Evolutionary conservation across 2,888 invertebrate genomes (phyloP), one percentile per base, ranked within the genome.

Genomic region (Leptinotarsa juncta): DNA sequence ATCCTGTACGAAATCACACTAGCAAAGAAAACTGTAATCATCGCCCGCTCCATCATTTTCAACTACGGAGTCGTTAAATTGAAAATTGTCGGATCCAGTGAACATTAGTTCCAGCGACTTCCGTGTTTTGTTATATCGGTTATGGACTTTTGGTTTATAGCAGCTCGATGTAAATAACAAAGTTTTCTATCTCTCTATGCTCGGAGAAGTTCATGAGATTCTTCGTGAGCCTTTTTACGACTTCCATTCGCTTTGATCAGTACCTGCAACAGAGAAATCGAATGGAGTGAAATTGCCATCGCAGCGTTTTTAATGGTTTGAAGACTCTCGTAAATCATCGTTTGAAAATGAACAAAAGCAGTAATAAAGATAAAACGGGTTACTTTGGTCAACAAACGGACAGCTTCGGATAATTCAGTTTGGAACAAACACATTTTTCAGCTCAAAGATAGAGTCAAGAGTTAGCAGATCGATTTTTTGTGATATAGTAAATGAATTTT

Each of bases 181-280:
- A 72, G 55, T 69, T 67, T 66, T 66, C 57, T 42, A 15, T 57
- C 68, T 69, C 66, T 71, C 26, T 72, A 78, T 74, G 67, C 70
- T 42, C 32, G 62, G 48, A 50, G 32, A 71, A 50, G 50, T 75
- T 48, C 70, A 55, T 16, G 60, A 48, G 65, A 72, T 66, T 69
- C 65, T 75, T 77, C 72, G 72, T 74, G 65, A 18, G 48, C 16
- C 42, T 60, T 72, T 77, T 75, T 78, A 74, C 65, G 74, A 72
- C 32, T 70, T 66, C 48, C 73, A 71, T 65, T 70, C 72, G 51
- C 48, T 70, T 26, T 50, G 71, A 67, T 69, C 71, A 74, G 72
- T 73, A 76, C 73, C 77, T 75, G 78, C 65, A 76, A 75, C 42
- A 72, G 62, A 71, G 66, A 77, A 70, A 70, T 70, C 70, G 67